Percentiles rank a stretch among this genome's conserved stretches.
phyloP scores from a whole-genome alignment of 2,797 vertebrate species.

The Sternotherus odoratus region DNA sequence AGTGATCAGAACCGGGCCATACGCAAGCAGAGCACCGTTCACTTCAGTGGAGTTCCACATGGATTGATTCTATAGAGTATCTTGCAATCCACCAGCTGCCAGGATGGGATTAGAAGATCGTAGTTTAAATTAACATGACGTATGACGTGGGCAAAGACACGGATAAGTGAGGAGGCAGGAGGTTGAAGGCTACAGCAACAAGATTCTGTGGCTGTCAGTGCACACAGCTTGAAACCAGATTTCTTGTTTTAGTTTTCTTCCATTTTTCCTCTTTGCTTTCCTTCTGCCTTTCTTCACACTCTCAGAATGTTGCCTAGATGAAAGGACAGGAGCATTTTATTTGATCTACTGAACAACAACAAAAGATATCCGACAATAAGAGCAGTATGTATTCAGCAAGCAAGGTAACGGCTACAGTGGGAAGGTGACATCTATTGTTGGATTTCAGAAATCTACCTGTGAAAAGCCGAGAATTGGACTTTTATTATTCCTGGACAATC shows the following conservation, averaged over 20 bases:
- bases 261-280: neutral
- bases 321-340: neutral
- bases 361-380: neutral
- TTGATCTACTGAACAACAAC: neutral
- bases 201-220: neutral
- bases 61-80: neutral
- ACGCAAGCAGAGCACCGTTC: neutral
- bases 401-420: neutral
- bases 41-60: neutral
- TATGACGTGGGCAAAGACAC: neutral
- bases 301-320: neutral
- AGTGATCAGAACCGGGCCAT: neutral
- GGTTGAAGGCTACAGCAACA: neutral
- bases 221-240: neutral
- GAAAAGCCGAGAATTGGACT: neutral
- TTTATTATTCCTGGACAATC: neutral
- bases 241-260: neutral
- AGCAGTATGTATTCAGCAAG: neutral
- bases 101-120: neutral
- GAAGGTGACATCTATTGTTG: too few species aligned
- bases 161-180: rapidly evolving
- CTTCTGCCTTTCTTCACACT: neutral
- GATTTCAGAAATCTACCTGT: neutral
- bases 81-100: neutral
- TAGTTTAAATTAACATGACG: neutral